Evolutionary conservation across 2,113 vertebrate species (phyloP).

Genomic region (Spea bombifrons): DNA sequence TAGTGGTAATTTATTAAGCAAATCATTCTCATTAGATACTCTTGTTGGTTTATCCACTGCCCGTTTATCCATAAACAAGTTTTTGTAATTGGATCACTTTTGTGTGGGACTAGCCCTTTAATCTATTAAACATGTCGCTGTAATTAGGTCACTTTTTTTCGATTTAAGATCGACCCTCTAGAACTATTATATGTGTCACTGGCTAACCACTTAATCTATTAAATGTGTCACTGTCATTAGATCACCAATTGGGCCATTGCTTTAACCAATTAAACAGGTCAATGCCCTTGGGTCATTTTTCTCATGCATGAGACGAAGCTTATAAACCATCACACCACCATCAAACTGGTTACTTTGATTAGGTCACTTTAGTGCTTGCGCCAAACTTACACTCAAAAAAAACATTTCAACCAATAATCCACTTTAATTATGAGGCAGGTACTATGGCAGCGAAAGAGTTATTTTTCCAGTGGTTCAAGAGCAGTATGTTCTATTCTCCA

Average conservation of each 20-base stretch:
- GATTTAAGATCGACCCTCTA: not conserved
- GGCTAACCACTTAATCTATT: not conserved
- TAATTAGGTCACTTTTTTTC: too few relatives aligned
- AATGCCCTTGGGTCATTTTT: not conserved
- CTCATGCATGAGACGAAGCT: not conserved
- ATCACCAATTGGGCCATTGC: not conserved
- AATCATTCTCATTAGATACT: too few relatives aligned
- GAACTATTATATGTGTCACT: not conserved
- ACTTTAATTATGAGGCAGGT: not conserved
- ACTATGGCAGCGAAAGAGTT: conserved; percentile 9
- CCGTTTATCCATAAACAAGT: too few relatives aligned
- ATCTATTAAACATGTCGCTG: too few relatives aligned
- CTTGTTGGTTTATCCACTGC: too few relatives aligned
- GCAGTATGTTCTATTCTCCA: conserved; percentile 72
- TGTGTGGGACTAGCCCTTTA: too few relatives aligned
- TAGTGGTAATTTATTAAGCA: too few relatives aligned
- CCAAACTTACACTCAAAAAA: not conserved
- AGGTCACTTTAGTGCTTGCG: not conserved
- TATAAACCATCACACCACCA: not conserved
- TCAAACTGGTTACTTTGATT: too few relatives aligned
- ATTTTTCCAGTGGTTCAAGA: conserved; percentile 7
- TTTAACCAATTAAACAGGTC: not conserved
- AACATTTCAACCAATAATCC: not conserved
- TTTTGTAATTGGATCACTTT: too few relatives aligned
- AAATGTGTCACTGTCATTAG: not conserved